Evolutionary conservation across 2,113 vertebrate genomes (phyloP), one percentile per base, ranked within the genome.

Genomic region (Eudyptes chrysolophus): DNA sequence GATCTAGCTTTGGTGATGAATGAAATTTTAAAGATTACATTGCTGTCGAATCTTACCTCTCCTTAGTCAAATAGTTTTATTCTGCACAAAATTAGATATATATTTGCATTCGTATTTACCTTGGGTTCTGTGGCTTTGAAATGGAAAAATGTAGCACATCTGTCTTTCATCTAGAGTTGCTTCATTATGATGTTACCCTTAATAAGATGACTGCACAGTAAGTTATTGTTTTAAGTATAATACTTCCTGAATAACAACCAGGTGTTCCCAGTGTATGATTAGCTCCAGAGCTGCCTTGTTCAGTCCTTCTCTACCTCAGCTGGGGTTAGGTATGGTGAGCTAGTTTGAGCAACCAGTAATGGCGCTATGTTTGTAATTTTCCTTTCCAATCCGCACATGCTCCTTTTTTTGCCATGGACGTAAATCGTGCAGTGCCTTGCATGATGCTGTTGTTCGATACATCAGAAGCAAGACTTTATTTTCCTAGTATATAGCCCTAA

Each of bases 321-420:
- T 62, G 44, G 26, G 26, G 16, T 75, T 75, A 49, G 36, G 18
- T 48, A 2, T n/a, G 46, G 62, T 17, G 36, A 60, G 48, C 36
- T 90, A 2, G 1, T 57, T n/a, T 54, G 60, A 40, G 30, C 82
- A 65, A 8, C 58, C 76, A 74, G 61, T 34, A 72, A 27, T 36
- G 76, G 27, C 1, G 0, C 46, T 65, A 2, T 26, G 25, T 49
- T 72, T 79, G 36, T 65, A 12, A 66, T 24, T 54, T 51, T 11
- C 27, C 20, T 60, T 68, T 38, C 16, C n/a, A 4, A 0, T 55
- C 36, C 2, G 0, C 1, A 0, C 2, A 2, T 29, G 30, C 13
- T 10, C 1, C 29, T 30, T 17, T 27, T 54, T 66, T 60, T 2
- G 0, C 55, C 12, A 2, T 7, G 3, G 15, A 10, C 0, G 0